Evolutionary conservation across 2,113 vertebrate species (phyloP).

Genomic region (Dermatemys mawii): DNA sequence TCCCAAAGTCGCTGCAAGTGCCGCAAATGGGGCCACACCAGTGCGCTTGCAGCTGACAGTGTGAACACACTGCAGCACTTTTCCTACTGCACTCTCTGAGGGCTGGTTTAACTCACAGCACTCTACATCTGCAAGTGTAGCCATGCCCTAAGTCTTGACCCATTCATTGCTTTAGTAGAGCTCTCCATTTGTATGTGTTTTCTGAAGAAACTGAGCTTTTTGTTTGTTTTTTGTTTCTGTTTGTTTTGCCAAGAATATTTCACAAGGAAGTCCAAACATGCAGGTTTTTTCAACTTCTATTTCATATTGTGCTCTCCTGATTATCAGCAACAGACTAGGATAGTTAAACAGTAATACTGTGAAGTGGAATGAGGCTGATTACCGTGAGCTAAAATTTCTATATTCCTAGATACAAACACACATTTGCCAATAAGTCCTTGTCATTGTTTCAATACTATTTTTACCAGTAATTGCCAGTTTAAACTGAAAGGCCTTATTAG

Average conservation of each 20-base stretch:
- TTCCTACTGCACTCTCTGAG: no score
- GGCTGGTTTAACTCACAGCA: no score
- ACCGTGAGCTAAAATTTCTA: background rate
- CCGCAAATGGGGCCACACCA: no score
- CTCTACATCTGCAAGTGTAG: no score
- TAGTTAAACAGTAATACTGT: background rate
- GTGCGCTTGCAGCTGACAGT: no score
- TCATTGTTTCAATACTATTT: conserved; percentile 11
- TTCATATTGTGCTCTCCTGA: background rate
- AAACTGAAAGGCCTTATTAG: background rate
- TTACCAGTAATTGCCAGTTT: background rate
- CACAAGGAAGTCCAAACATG: background rate
- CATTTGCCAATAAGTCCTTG: background rate
- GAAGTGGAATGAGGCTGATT: background rate
- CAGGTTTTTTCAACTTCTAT: background rate
- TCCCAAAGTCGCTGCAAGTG: no score
- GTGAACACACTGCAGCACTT: no score
- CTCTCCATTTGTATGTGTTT: background rate
- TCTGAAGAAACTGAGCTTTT: no score
- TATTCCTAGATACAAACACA: conserved; percentile 9
- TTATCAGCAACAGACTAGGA: background rate
- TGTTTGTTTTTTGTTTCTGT: background rate
- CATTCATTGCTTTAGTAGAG: background rate
- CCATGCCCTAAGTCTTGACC: background rate
- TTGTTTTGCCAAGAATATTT: background rate